phyloP scores from a whole-genome alignment of 2,797 vertebrate genomes.

The Pseudocheirus occidentalis region DNA sequence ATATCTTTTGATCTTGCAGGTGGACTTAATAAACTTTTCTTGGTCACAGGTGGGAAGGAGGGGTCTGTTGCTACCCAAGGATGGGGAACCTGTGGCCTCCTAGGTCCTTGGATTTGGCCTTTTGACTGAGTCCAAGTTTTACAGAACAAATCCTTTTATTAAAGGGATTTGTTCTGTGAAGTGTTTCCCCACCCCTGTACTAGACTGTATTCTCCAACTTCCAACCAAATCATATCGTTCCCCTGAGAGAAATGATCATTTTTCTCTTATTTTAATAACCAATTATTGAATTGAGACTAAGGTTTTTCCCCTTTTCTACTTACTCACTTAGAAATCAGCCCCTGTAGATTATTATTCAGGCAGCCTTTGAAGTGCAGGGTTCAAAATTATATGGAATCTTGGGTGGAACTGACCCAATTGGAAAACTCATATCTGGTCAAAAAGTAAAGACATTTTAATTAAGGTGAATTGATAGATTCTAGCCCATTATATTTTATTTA shows the following conservation, averaged over 20 bases:
- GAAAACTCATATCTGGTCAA: not conserved
- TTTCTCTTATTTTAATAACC: not conserved
- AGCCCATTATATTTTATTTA: not conserved
- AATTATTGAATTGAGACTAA: not conserved
- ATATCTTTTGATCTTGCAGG: not conserved
- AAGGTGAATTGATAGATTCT: not conserved
- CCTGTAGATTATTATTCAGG: not conserved
- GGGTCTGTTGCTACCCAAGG: not conserved
- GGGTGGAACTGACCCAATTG: not conserved
- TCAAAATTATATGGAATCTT: not conserved
- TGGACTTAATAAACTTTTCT: not conserved
- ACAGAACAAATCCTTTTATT: too few relatives aligned
- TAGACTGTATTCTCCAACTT: not conserved
- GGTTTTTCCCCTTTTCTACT: not conserved
- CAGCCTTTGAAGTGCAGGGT: not conserved
- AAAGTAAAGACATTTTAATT: not conserved
- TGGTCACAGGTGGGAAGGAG: not conserved
- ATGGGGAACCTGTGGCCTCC: too few relatives aligned
- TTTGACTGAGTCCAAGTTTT: too few relatives aligned
- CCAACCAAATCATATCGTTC: not conserved
- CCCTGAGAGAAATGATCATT: not conserved
- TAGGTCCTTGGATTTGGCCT: too few relatives aligned
- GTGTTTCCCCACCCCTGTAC: too few relatives aligned
- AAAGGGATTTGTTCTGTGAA: too few relatives aligned
- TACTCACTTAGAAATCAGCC: not conserved